A percentile compares a stretch with the other conserved stretches of the same genome.
Conservation (phyloP, 1,140 invertebrate genomes). For the Amphibalanus amphitrite region DNA sequence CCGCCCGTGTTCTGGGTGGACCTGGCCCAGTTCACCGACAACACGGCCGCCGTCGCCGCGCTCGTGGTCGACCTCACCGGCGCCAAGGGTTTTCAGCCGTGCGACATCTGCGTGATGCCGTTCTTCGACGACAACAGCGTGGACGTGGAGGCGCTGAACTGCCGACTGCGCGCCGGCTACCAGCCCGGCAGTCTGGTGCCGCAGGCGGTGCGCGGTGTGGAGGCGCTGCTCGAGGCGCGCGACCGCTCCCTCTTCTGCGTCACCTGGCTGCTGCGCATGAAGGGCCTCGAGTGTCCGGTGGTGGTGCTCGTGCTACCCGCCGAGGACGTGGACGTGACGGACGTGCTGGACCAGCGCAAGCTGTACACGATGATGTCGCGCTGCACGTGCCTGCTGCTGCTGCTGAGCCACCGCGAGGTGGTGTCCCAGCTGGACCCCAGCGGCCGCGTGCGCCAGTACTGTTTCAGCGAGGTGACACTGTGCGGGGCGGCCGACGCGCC, state of each 20-base stretch:
- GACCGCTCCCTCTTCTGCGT: neutral
- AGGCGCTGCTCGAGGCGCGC: neutral
- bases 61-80: neutral
- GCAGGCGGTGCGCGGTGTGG: neutral
- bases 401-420: neutral
- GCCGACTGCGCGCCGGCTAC: neutral
- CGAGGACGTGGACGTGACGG: neutral
- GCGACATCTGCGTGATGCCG: neutral
- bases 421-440: neutral
- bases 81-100: neutral
- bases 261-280: constrained; percentile 1
- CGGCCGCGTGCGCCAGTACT: neutral
- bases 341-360: neutral
- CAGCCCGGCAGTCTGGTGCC: neutral
- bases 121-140: constrained; percentile 1
- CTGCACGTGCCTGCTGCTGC: neutral
- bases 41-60: neutral
- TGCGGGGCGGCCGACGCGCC: neutral
- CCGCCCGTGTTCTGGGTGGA: constrained; percentile 1
- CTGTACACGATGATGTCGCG: neutral
- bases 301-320: neutral
- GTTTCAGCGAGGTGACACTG: neutral
- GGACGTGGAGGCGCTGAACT: neutral
- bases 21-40: neutral
- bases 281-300: neutral